Evolutionary conservation across 2,797 vertebrate genomes (phyloP).

Genomic region (Denticeps clupeoides): DNA sequence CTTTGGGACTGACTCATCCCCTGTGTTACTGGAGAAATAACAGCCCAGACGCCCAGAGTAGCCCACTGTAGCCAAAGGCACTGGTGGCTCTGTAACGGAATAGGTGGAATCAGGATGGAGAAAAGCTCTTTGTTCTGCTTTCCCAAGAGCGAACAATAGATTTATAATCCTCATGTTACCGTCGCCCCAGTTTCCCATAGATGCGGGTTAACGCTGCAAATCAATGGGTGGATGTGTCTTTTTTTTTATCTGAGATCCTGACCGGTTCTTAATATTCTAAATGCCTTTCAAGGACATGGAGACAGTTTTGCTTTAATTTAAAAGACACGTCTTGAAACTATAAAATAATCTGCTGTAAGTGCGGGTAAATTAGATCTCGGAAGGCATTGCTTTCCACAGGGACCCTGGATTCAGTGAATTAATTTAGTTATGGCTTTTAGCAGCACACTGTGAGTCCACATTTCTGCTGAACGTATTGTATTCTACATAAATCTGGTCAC

Average conservation of each 20-base stretch:
- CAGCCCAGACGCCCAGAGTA: not conserved
- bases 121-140: slow-evolving; percentile 38
- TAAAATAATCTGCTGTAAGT: slow-evolving; percentile 3
- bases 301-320: no score
- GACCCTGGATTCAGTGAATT: slow-evolving; percentile 15
- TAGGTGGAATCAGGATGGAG: slow-evolving; percentile 26
- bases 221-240: slow-evolving; percentile 35
- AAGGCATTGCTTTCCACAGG: no score
- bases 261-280: no score
- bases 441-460: no score
- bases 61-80: not conserved
- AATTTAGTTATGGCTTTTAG: slow-evolving; percentile 15
- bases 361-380: slow-evolving; percentile 12
- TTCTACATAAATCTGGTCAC: no score
- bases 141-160: slow-evolving; percentile 53
- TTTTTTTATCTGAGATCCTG: no score
- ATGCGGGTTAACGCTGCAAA: slow-evolving; percentile 24
- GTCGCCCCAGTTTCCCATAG: slow-evolving; percentile 26
- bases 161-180: slow-evolving; percentile 49
- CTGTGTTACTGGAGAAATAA: no score
- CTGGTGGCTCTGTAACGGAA: slow-evolving; percentile 18
- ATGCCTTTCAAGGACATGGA: no score
- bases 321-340: slow-evolving; percentile 2
- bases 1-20: no score
- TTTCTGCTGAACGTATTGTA: no score